phyloP scores from a whole-genome alignment of 2,888 invertebrate genomes.

The Onchidella celtica region DNA sequence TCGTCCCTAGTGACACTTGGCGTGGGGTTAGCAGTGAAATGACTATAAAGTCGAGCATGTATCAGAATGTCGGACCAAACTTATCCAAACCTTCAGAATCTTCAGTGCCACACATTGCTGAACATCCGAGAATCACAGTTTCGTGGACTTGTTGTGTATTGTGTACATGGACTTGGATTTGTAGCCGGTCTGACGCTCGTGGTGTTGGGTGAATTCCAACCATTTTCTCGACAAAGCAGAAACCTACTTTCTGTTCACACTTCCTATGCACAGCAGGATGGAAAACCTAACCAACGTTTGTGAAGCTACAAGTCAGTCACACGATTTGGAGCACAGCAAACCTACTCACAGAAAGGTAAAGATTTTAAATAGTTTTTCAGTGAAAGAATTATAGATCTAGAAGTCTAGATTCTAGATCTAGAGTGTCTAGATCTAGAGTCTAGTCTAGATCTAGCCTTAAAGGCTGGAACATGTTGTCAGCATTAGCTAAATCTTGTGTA shows the following conservation, averaged over 20 bases:
- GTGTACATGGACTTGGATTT: too few species aligned
- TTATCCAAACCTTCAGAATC: constrained; percentile 28
- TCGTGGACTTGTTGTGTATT: too few species aligned
- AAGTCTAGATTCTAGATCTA: too few species aligned
- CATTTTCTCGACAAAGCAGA: background rate
- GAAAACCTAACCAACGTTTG: constrained; percentile 39
- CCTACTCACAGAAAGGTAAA: constrained; percentile 49
- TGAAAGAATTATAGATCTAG: background rate
- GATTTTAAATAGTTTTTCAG: background rate
- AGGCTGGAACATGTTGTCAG: too few species aligned
- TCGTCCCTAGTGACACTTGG: constrained; percentile 50
- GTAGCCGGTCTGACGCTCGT: too few species aligned
- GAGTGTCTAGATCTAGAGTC: too few species aligned
- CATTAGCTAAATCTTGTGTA: too few species aligned
- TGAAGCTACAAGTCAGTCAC: constrained; percentile 50
- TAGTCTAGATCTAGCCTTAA: too few species aligned
- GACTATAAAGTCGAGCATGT: constrained; percentile 41
- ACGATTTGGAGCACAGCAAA: constrained; percentile 34
- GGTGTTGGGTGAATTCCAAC: too few species aligned
- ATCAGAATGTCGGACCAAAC: constrained; percentile 38
- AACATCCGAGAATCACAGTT: too few species aligned
- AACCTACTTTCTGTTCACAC: background rate
- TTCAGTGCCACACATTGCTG: too few species aligned
- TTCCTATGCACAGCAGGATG: background rate
- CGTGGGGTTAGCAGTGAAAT: constrained; percentile 35